Conservation (phyloP, 2,113 vertebrate species). For the Podocnemis expansa region DNA sequence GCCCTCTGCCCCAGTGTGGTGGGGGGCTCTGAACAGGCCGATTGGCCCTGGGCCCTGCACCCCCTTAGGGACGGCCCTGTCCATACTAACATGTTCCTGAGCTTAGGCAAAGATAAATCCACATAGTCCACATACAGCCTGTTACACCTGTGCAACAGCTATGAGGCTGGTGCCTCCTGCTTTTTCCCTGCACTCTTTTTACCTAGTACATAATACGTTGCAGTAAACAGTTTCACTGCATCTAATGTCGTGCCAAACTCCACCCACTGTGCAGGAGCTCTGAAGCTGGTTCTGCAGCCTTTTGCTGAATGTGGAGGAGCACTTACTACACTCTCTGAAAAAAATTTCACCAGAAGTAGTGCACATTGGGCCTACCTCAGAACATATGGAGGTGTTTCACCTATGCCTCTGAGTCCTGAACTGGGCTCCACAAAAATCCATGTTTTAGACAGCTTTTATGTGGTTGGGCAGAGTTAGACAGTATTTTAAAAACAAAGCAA, state of each 20-base stretch:
- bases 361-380: not conserved
- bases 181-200: not conserved
- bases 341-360: not conserved
- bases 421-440: not conserved
- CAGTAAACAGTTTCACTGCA: constrained; percentile 43
- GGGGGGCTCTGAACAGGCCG: too few species aligned
- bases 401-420: not conserved
- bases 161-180: not conserved
- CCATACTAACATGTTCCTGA: not conserved
- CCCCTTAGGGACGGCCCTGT: too few species aligned
- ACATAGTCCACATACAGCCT: constrained; percentile 10
- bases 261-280: constrained; percentile 19
- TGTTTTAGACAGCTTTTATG: not conserved
- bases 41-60: too few species aligned
- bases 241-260: constrained; percentile 26
- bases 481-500: not conserved
- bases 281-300: constrained; percentile 64
- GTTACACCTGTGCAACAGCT: not conserved
- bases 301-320: not conserved
- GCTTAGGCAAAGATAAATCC: not conserved
- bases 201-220: not conserved
- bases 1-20: too few species aligned
- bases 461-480: not conserved
- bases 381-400: not conserved
- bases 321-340: not conserved